phyloP scores from a whole-genome alignment of 2,113 vertebrate species.

The Crotalus horridus region DNA sequence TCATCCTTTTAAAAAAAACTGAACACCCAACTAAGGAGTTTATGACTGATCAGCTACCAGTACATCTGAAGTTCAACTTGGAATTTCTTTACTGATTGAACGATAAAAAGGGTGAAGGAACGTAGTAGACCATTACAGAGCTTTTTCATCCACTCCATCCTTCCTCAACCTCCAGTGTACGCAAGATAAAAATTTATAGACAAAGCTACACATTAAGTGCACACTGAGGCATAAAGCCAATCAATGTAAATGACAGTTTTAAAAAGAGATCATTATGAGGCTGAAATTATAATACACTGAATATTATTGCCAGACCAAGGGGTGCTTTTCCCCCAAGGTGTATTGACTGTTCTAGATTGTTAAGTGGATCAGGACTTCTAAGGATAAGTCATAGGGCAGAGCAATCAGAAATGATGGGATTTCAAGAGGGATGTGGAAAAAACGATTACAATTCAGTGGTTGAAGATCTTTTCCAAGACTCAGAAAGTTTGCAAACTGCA shows the following conservation, averaged over 20 bases:
- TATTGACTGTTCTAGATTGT: background rate
- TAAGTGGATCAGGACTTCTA: background rate
- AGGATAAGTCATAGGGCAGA: background rate
- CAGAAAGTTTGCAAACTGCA: background rate
- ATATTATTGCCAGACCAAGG: background rate
- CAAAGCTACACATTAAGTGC: background rate
- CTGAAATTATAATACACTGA: slow-evolving; percentile 1
- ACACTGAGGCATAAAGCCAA: slow-evolving; percentile 6
- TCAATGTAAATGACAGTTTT: background rate
- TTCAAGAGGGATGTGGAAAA: background rate
- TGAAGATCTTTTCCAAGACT: background rate
- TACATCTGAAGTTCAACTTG: background rate
- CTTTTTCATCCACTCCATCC: background rate
- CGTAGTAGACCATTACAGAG: background rate
- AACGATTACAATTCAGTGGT: no score
- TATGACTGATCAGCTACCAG: background rate
- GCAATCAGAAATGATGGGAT: background rate
- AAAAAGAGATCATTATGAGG: background rate
- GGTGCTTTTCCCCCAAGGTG: background rate
- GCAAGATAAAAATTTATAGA: slow-evolving; percentile 15
- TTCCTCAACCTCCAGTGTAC: background rate
- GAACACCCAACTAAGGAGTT: background rate
- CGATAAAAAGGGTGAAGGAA: background rate
- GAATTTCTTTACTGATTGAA: background rate
- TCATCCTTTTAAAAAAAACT: background rate